These are phyloP conservation scores for Gymnarchus niloticus DNA, from an alignment of 2,113 vertebrate genomes.

Conservation along the genomic window DNA sequence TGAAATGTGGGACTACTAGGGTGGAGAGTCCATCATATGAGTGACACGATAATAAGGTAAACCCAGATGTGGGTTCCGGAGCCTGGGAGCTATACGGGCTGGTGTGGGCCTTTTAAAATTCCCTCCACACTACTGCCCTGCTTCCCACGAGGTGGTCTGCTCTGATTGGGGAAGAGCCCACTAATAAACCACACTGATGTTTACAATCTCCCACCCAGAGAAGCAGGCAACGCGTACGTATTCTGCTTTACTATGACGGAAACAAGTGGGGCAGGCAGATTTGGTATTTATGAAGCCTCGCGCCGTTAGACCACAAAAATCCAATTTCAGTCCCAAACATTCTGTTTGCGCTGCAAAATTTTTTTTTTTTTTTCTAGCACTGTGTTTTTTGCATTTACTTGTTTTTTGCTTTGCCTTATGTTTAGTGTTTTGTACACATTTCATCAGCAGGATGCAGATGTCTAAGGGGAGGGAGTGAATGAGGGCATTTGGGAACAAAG, in stretches of 20 bases:
- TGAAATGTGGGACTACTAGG: background rate
- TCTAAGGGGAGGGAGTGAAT: background rate
- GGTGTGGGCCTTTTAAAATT: background rate
- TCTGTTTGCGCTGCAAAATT: background rate
- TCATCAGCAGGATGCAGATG: background rate
- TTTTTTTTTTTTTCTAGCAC: background rate
- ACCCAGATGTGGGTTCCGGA: background rate
- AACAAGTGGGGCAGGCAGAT: no score
- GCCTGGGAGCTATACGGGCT: no score
- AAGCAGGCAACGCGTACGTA: background rate
- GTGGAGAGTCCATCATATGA: background rate
- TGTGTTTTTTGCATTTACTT: background rate
- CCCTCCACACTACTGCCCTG: background rate
- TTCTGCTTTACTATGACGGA: no score
- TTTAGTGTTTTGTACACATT: background rate
- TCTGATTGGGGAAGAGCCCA: slow-evolving; percentile 35
- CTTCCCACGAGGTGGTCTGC: slow-evolving; percentile 1
- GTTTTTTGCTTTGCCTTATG: background rate
- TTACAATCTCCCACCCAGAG: slow-evolving; percentile 27
- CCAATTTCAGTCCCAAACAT: background rate
- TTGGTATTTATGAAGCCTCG: no score
- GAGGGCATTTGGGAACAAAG: background rate
- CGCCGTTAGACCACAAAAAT: background rate
- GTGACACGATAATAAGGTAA: background rate
- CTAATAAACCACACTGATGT: slow-evolving; percentile 52